A percentile compares a stretch with the other conserved stretches of the same genome.
phyloP scores from a whole-genome alignment of 2,888 invertebrate species.

The Gryllus longicercus region DNA sequence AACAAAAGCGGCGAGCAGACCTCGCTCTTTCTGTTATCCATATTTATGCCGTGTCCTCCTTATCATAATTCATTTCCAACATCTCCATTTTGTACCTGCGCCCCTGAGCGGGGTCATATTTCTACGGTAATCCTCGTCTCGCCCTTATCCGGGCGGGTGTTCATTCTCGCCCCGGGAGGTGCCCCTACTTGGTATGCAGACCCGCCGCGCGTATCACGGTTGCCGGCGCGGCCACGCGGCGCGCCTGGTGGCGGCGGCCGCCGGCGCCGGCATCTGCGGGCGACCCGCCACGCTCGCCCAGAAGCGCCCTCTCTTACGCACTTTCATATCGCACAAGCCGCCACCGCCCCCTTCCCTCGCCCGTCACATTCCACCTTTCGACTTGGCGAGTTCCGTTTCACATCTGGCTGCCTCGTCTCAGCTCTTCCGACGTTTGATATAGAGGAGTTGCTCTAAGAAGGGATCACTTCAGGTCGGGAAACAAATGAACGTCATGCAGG shows the following conservation, averaged over 20 bases:
- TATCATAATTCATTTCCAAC: slow-evolving; percentile 17
- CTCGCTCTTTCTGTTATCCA: slow-evolving; percentile 17
- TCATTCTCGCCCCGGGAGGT: neutral
- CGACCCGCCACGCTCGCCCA: neutral
- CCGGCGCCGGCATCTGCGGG: neutral
- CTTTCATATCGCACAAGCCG: neutral
- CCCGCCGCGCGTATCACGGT: slow-evolving; percentile 9
- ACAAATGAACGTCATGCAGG: too few relatives aligned
- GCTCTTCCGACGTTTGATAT: too few relatives aligned
- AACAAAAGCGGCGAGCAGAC: neutral
- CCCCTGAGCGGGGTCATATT: slow-evolving; percentile 17
- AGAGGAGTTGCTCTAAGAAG: too few relatives aligned
- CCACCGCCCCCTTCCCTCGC: neutral
- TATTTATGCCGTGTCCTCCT: slow-evolving; percentile 17
- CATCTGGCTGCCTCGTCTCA: too few relatives aligned
- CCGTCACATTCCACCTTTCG: too few relatives aligned
- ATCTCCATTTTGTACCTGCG: slow-evolving; percentile 17
- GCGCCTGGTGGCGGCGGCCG: neutral
- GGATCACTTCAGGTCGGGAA: too few relatives aligned
- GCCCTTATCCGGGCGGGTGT: neutral
- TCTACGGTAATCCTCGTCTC: slow-evolving; percentile 6
- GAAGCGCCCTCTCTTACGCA: neutral
- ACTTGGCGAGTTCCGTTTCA: too few relatives aligned
- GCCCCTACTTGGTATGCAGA: slow-evolving; percentile 1
- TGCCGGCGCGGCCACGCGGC: neutral